Evolutionary conservation across 1,140 invertebrate species (phyloP).

Genomic region (Trigoniulus corallinus): DNA sequence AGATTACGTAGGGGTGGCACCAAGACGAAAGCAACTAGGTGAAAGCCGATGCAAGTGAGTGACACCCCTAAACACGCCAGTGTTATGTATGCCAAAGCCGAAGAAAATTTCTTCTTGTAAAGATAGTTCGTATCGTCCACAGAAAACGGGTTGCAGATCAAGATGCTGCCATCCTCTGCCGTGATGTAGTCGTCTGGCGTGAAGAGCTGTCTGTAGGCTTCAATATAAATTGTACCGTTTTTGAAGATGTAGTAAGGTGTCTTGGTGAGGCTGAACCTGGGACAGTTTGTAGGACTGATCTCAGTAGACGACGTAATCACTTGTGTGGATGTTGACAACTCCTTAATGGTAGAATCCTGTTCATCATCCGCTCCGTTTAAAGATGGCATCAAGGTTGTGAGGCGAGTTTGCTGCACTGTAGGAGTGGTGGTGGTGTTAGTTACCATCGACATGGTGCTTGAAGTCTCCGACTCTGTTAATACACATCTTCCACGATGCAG

Average conservation of each 20-base stretch:
- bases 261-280: background rate
- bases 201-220: background rate
- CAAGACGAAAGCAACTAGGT: constrained; percentile 28
- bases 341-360: background rate
- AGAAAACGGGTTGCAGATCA: background rate
- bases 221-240: background rate
- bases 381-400: background rate
- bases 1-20: constrained; percentile 33
- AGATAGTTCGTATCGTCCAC: background rate
- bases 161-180: background rate
- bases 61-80: constrained; percentile 30
- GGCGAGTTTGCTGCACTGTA: background rate
- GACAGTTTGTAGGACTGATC: background rate
- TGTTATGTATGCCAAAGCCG: constrained; percentile 29
- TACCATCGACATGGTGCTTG: background rate
- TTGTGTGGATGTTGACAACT: too few species aligned
- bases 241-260: background rate
- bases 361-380: background rate
- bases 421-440: background rate
- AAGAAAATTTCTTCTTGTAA: constrained; percentile 26
- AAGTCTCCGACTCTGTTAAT: background rate
- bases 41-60: constrained; percentile 29
- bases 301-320: background rate
- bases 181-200: background rate
- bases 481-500: background rate